These are phyloP conservation scores for Orthonyx spaldingii DNA, from an alignment of 2,113 vertebrate species.

Conservation along the genomic window DNA sequence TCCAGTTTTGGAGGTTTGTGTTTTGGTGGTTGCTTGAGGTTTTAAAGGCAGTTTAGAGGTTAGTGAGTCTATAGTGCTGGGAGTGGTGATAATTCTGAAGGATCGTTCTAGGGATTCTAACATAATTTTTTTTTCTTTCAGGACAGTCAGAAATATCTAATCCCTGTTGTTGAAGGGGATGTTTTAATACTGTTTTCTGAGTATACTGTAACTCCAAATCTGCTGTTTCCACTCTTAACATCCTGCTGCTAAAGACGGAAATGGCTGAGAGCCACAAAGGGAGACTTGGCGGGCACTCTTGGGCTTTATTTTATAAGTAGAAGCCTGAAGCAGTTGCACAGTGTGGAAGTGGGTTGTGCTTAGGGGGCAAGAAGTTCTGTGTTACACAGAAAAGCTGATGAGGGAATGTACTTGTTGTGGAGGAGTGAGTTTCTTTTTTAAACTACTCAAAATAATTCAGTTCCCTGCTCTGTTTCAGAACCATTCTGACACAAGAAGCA, in stretches of 20 bases:
- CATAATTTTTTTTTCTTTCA: accelerated
- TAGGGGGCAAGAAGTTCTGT: neutral
- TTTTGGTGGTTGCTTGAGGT: neutral
- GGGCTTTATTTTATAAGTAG: neutral
- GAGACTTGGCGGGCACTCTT: neutral
- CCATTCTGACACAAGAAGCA: constrained; percentile 92
- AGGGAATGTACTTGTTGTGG: neutral
- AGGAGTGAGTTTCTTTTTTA: neutral
- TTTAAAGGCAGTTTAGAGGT: neutral
- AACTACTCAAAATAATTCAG: neutral
- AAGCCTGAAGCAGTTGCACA: neutral
- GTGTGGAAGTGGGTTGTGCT: neutral
- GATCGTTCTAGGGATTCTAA: neutral
- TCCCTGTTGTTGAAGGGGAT: neutral
- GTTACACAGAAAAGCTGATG: accelerated
- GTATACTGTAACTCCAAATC: neutral
- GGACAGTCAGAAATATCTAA: neutral
- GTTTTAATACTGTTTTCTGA: neutral
- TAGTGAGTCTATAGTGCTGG: neutral
- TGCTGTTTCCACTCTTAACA: neutral
- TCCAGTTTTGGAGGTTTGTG: neutral
- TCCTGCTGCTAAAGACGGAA: neutral
- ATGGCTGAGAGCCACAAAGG: neutral
- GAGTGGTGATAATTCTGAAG: neutral
- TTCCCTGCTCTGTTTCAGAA: constrained; percentile 71